phyloP scores from a whole-genome alignment of 2,113 vertebrate species.

The Calidris pygmaea region DNA sequence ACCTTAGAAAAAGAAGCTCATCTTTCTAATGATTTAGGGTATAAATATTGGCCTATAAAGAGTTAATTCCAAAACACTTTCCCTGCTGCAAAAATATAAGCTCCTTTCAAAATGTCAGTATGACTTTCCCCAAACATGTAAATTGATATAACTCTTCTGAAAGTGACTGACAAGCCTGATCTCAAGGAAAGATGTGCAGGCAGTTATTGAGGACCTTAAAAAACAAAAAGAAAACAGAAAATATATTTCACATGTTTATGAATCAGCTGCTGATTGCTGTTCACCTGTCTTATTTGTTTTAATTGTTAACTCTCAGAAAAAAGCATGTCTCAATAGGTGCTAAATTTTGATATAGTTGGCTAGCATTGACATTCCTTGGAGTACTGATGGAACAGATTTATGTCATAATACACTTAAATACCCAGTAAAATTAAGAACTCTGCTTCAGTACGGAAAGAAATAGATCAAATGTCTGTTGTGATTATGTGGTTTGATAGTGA shows the following conservation, averaged over 20 bases:
- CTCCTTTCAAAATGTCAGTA: not conserved
- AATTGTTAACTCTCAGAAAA: not conserved
- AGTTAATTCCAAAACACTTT: not conserved
- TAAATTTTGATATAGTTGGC: not conserved
- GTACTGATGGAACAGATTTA: not conserved
- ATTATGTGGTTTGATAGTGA: not conserved
- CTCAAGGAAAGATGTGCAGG: not conserved
- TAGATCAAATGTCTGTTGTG: not conserved
- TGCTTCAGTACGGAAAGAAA: not conserved
- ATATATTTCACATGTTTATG: not conserved
- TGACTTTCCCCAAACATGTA: not conserved
- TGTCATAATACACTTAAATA: not conserved
- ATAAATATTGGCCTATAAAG: not conserved
- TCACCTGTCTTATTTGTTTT: not conserved
- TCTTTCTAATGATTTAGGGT: not conserved
- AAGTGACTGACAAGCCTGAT: not conserved
- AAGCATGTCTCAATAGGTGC: not conserved
- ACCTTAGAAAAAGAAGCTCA: not conserved
- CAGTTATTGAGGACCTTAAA: not conserved
- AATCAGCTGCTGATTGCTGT: not conserved
- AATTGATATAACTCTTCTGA: not conserved
- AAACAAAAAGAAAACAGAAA: not conserved
- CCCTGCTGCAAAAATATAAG: not conserved
- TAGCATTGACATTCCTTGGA: not conserved
- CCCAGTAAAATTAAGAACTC: not conserved